Conservation (phyloP, 2,113 vertebrate species). For the Scomber scombrus region DNA sequence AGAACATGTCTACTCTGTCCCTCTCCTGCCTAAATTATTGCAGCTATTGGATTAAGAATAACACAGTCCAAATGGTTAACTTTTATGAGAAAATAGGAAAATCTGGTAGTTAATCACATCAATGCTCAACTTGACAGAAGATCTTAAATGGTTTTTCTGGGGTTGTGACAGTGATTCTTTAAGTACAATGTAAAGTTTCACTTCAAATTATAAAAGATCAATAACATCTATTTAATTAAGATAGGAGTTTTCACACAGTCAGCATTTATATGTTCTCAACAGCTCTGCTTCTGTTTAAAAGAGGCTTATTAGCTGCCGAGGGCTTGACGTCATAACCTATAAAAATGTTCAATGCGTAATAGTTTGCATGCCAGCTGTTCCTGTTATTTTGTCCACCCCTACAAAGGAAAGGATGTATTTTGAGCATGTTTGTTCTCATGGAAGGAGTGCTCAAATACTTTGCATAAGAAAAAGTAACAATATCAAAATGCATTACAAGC, state of each 20-base stretch:
- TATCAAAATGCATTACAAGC: too few relatives aligned
- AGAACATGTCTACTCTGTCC: slow-evolving; percentile 43
- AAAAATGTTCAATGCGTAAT: slow-evolving; percentile 28
- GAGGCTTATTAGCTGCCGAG: slow-evolving; percentile 21
- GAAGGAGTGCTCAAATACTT: too few relatives aligned
- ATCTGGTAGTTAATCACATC: slow-evolving; percentile 4
- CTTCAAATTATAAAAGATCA: not conserved
- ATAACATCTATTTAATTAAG: not conserved
- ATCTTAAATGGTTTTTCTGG: not conserved
- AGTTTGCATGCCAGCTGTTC: not conserved
- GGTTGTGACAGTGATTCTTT: not conserved
- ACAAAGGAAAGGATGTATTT: not conserved
- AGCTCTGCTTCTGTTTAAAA: slow-evolving; percentile 35
- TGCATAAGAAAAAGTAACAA: too few relatives aligned
- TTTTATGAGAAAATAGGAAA: slow-evolving; percentile 17
- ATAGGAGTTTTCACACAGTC: slow-evolving; percentile 5
- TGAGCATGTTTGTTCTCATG: not conserved
- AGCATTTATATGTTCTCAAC: slow-evolving; percentile 16
- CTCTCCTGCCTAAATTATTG: slow-evolving; percentile 27
- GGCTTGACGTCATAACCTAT: slow-evolving; percentile 59
- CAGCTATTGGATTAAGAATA: slow-evolving; percentile 63
- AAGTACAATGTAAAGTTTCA: not conserved
- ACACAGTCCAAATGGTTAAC: slow-evolving; percentile 28
- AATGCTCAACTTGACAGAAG: not conserved
- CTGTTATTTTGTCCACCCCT: slow-evolving; percentile 3